A percentile compares a stretch with the other conserved stretches of the same genome.
Evolutionary conservation across 1,140 invertebrate genomes (phyloP).

Genomic region (Trachymyrmex cornetzi): DNA sequence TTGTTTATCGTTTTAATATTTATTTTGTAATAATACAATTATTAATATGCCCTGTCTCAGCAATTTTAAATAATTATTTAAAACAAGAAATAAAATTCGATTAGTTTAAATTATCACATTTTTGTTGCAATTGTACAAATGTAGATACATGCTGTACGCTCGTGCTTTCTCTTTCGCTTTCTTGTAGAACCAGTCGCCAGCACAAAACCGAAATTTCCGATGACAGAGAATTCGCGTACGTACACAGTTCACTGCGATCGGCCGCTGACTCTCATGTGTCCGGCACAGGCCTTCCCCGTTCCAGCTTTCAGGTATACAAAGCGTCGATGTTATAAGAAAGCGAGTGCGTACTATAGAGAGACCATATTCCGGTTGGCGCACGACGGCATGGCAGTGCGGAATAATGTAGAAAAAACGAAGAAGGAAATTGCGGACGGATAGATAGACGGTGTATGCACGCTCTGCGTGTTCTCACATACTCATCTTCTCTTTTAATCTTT

Average conservation of each 20-base stretch:
- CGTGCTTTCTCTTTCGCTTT: constrained; percentile 64
- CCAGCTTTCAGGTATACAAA: constrained; percentile 82
- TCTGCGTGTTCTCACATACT: neutral
- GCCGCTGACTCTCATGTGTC: constrained; percentile 89
- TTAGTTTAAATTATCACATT: neutral
- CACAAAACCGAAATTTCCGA: constrained; percentile 91
- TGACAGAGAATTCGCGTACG: constrained; percentile 88
- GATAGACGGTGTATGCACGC: neutral
- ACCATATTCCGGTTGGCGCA: constrained; percentile 30
- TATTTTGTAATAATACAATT: neutral
- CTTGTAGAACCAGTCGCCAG: constrained; percentile 91
- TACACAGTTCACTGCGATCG: constrained; percentile 85
- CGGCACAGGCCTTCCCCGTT: constrained; percentile 90
- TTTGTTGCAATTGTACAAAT: neutral
- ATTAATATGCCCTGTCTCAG: constrained; percentile 62
- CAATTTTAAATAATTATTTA: constrained; percentile 26
- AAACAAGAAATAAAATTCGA: neutral
- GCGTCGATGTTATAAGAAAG: constrained; percentile 42
- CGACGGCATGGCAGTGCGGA: constrained; percentile 32
- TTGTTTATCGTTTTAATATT: neutral
- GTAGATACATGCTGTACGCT: constrained; percentile 32
- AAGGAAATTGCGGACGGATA: constrained; percentile 32
- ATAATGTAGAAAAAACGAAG: constrained; percentile 46
- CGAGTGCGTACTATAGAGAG: constrained; percentile 21
- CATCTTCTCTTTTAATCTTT: constrained; percentile 5